Base-by-base conservation (phyloP, 2,113 vertebrate genomes). In the Pyxicephalus adspersus region DNA sequence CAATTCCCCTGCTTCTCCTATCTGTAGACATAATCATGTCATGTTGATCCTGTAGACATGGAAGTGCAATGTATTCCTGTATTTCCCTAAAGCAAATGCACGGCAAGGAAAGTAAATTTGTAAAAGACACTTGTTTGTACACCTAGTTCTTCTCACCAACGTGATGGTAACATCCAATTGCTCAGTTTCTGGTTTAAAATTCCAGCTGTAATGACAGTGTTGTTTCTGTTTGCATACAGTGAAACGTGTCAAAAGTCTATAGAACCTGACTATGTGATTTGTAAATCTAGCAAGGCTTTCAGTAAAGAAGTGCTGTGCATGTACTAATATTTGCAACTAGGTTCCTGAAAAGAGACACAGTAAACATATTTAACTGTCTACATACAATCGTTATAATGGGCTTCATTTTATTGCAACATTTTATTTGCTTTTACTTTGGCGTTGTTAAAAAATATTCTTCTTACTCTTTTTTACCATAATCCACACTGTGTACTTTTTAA, bases 161-260 rank as follows among this genome's bases (percentile, higher is more conserved):
- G 2, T 58, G 70, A 57, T 2, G 18, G 57, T 31, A 29, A 58
- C 18, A 31, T 38, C 54, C 31, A 28, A 8, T n/a, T 23, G 17
- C 18, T 55, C 34, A 20, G 52, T 57, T 74, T 60, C 54, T 74
- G 54, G 28, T 58, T 58, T 58, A 72, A 58, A 60, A n/a, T 55
- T 8, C 68, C 29, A 58, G 54, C 71, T 74, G 71, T 60, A 57
- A 54, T 73, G 20, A 73, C 70, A 54, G 4, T n/a, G 54, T n/a
- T 73, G 70, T 38, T 73, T 29, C 70, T 74, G 71, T 74, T 38
- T 74, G 22, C 54, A 38, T 34, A 60, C 23, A n/a, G 54, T 13
- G 20, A 23, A 23, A 20, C 13, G 50, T 74, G 71, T 74, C 34
- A 57, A 60, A 15, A 58, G 71, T 60, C 13, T 58, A 23, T 74